Conservation (phyloP, 2,113 vertebrate genomes). For the Corythaixoides concolor region DNA sequence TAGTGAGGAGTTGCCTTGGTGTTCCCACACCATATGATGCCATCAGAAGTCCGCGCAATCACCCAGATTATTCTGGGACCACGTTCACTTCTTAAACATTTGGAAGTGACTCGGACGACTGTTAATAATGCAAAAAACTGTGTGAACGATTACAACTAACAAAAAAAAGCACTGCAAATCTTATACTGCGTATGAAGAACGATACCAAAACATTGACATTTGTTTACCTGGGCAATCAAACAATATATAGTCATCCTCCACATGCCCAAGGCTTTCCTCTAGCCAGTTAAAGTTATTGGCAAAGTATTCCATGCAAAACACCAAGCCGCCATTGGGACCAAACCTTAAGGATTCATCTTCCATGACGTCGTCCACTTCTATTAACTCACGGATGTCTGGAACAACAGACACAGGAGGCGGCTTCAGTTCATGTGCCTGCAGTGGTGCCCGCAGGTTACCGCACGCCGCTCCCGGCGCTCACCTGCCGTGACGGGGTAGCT, state of each 20-base stretch:
- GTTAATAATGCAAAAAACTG: not conserved
- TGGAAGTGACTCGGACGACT: not conserved
- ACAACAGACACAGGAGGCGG: not conserved
- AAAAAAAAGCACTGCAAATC: accelerated
- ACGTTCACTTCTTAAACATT: not conserved
- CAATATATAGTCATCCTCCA: conserved; percentile 94
- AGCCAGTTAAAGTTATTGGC: conserved; percentile 95
- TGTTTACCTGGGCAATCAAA: conserved; percentile 95
- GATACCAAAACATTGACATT: accelerated
- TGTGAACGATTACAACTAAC: accelerated
- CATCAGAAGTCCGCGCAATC: not conserved
- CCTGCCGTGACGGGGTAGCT: conserved; percentile 93
- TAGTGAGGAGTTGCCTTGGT: not conserved
- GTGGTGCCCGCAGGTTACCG: not conserved
- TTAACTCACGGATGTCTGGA: conserved; percentile 93
- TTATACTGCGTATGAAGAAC: accelerated
- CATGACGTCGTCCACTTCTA: conserved; percentile 97
- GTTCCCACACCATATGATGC: no score
- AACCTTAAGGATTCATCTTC: conserved; percentile 89
- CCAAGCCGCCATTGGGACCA: conserved; percentile 93
- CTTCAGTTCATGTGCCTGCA: not conserved
- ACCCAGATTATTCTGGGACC: not conserved
- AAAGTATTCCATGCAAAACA: conserved; percentile 99
- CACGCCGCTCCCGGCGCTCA: conserved; percentile 30
- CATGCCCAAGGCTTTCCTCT: conserved; percentile 88